These are phyloP conservation scores for Phaenicophaeus curvirostris DNA, from an alignment of 2,797 vertebrate genomes.

Conservation along the genomic window DNA sequence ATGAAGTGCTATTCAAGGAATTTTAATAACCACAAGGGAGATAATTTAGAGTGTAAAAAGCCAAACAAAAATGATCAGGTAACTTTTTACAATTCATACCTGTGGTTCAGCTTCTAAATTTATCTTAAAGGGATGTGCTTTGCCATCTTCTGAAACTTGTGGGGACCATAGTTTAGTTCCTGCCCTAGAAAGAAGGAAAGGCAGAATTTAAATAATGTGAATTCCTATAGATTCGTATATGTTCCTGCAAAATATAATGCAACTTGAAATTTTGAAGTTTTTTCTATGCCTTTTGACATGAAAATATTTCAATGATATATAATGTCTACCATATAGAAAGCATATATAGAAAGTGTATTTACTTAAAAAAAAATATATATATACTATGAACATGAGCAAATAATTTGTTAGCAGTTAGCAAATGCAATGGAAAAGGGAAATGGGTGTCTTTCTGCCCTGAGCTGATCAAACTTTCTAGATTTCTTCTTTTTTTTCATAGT, in stretches of 20 bases:
- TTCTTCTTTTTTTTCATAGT: background rate
- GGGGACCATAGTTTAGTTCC: conserved; percentile 93
- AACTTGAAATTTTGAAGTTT: background rate
- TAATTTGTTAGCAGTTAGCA: background rate
- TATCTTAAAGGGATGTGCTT: conserved; percentile 88
- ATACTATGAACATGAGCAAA: background rate
- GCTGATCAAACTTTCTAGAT: background rate
- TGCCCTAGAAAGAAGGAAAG: conserved; percentile 75
- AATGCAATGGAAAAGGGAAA: background rate
- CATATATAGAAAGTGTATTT: background rate
- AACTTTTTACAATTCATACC: conserved; percentile 76
- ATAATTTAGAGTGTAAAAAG: background rate
- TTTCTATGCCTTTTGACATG: background rate
- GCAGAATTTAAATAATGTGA: background rate
- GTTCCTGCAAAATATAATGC: background rate
- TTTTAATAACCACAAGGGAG: background rate
- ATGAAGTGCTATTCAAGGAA: background rate
- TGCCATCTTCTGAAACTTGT: conserved; percentile 84
- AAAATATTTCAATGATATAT: background rate
- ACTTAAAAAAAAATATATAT: background rate
- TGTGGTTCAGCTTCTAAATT: conserved; percentile 92
- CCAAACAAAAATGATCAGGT: background rate
- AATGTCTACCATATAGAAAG: background rate
- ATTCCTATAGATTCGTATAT: background rate
- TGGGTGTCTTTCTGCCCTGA: background rate